These are phyloP conservation scores for Tarsius wallacei DNA, from an alignment of 2,797 vertebrate genomes.

Conservation along the genomic window DNA sequence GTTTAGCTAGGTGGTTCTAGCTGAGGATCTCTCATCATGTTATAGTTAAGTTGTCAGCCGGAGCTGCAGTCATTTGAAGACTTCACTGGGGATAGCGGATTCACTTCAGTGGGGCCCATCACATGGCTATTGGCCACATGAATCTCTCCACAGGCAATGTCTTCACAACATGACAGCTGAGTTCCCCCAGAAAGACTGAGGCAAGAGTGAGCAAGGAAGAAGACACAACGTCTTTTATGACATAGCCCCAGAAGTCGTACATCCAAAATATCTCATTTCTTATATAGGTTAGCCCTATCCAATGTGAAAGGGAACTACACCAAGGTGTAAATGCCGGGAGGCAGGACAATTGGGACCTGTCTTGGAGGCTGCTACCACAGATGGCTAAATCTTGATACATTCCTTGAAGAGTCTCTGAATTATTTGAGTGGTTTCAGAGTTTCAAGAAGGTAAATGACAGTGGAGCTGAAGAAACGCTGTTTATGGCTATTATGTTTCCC, in stretches of 20 bases:
- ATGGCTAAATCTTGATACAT: not conserved
- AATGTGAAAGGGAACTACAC: not conserved
- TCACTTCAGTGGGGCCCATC: not conserved
- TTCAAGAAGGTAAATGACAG: not conserved
- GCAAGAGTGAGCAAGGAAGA: not conserved
- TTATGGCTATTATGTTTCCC: not conserved
- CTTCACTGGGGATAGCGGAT: not conserved
- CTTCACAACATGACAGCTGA: not conserved
- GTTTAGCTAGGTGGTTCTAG: not conserved
- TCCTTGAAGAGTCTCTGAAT: not conserved
- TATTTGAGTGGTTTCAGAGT: not conserved
- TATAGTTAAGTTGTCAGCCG: not conserved
- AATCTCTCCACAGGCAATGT: not conserved
- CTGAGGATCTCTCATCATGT: not conserved
- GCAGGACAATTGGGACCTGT: not conserved
- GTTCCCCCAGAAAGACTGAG: not conserved
- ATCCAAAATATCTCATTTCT: not conserved
- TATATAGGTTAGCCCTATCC: not conserved
- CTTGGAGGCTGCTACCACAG: not conserved
- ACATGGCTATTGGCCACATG: not conserved
- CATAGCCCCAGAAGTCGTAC: not conserved
- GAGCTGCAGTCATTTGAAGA: not conserved
- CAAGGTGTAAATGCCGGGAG: not conserved
- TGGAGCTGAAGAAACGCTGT: slow-evolving; percentile 4
- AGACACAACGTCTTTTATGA: not conserved